Evolutionary conservation across 92 coral and sea anemone species (phyloP).

Genomic region (Muricea muricata): DNA sequence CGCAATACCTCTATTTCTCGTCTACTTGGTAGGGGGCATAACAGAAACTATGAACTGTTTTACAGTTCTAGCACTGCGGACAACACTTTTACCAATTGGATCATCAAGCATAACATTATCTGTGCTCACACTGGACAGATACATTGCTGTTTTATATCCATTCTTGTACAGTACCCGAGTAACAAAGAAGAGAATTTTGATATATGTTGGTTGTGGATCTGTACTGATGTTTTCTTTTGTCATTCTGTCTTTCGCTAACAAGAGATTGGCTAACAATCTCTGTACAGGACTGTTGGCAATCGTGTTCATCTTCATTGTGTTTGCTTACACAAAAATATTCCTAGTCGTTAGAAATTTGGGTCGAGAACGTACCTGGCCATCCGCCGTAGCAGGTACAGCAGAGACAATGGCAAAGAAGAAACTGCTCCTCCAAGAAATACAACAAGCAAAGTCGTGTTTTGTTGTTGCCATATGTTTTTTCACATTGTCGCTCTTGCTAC

Average conservation of each 20-base stretch:
- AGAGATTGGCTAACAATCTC: not conserved
- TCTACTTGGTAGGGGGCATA: not conserved
- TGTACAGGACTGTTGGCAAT: not conserved
- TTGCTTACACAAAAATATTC: constrained; percentile 39
- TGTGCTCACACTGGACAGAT: constrained; percentile 28
- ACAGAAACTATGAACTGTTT: constrained; percentile 1
- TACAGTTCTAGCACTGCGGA: not conserved
- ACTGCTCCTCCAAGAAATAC: not conserved
- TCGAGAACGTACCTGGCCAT: not conserved
- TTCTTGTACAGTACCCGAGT: constrained; percentile 5
- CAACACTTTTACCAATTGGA: not conserved
- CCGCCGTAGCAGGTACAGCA: not conserved
- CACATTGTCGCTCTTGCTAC: not conserved
- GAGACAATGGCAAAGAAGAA: not conserved
- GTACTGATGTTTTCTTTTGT: not conserved
- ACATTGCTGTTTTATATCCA: constrained; percentile 30
- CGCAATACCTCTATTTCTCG: constrained; percentile 23
- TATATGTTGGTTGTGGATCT: constrained; percentile 26
- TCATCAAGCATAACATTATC: constrained; percentile 7
- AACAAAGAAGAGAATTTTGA: constrained; percentile 5
- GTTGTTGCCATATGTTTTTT: not conserved
- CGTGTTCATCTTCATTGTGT: constrained; percentile 14
- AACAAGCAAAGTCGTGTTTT: constrained; percentile 1
- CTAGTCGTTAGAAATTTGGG: not conserved
- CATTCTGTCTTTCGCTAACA: not conserved